Base-by-base conservation (phyloP, 2,113 vertebrate genomes). In the Crotalus horridus region DNA sequence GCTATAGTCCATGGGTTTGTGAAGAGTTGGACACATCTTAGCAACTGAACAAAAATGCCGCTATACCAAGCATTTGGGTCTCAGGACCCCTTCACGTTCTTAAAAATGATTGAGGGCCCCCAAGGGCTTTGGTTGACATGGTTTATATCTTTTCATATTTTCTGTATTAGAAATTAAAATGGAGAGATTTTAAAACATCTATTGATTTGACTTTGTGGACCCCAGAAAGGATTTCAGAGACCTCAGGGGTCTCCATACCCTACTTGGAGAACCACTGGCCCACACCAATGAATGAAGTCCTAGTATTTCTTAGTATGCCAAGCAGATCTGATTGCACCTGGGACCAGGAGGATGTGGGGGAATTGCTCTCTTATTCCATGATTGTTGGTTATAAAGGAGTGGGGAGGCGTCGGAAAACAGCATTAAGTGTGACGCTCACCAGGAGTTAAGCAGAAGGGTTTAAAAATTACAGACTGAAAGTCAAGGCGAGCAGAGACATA, bases 401-500 rank as follows among this genome's bases (percentile, higher is more conserved):
- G 33, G 17, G 33, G 74, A 81, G 17, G 33, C 21, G 13, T 15
- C 4, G 11, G 13, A 64, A 69, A 85, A 29, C 4, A 20, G 1
- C 17, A 56, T 26, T 17, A 48, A 56, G 15, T 48, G 15, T 7
- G 24, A 81, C 4, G 1, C 39, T 92, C 17, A 4, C 33, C 69
- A 81, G 69, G 69, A 33, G 64, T 69, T 74, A 33, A 74, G 69
- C 69, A 39, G 69, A 21, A 81, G 6, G 33, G 15, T 4, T 81
- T 29, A 29, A 74, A 90, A 33, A 64, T 33, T 92, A 24, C 91
- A 24, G 59, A 7, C 51, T 85, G 46, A 81, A 88, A 96, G 94
- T 92, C 24, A 89, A 58, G 51, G 87, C 93, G 90, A 95, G 87
- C 58, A 93, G 94, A 94, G 23, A 54, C 90, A 95, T 89, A 93